Percentiles rank a stretch among this genome's conserved stretches.
These are phyloP conservation scores for Telmatherina bonti DNA, from an alignment of 2,797 vertebrate genomes.

Conservation along the genomic window DNA sequence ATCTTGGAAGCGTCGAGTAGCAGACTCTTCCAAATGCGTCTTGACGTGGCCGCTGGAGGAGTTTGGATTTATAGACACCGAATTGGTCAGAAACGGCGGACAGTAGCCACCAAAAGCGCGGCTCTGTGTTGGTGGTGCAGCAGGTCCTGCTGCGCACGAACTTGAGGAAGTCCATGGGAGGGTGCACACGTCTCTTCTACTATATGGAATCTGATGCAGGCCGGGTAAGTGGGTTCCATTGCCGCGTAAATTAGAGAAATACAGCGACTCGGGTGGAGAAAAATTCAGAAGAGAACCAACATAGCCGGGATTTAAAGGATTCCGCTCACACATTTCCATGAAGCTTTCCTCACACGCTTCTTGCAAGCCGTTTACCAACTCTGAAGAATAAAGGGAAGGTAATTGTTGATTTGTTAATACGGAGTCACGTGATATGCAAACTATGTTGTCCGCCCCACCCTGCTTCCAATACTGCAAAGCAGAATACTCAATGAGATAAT, in stretches of 20 bases:
- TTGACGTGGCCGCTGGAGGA: conserved; percentile 82
- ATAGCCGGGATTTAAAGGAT: conserved; percentile 93
- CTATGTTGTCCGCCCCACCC: conserved; percentile 87
- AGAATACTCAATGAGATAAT: conserved; percentile 67
- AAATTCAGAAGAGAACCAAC: conserved; percentile 94
- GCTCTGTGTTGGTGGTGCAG: conserved; percentile 76
- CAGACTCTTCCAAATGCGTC: conserved; percentile 84
- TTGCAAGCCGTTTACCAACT: conserved; percentile 91
- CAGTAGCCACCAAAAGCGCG: conserved; percentile 88
- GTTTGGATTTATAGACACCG: conserved; percentile 75
- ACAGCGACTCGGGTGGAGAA: conserved; percentile 90
- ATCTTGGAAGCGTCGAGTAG: conserved; percentile 83
- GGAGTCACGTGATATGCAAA: conserved; percentile 86
- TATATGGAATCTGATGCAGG: conserved; percentile 88
- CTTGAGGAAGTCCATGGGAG: conserved; percentile 90
- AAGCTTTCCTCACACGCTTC: conserved; percentile 81
- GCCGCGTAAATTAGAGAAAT: conserved; percentile 91
- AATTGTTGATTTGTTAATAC: conserved; percentile 93
- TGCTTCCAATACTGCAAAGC: conserved; percentile 73
- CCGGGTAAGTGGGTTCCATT: conserved; percentile 91
- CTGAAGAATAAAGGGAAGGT: conserved; percentile 89
- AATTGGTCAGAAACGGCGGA: conserved; percentile 87
- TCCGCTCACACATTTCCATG: conserved; percentile 97
- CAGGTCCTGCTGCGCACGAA: conserved; percentile 87
- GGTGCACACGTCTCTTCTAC: conserved; percentile 87